Evolutionary conservation across 2,113 vertebrate species (phyloP).

Genomic region (Bombycilla garrulus): DNA sequence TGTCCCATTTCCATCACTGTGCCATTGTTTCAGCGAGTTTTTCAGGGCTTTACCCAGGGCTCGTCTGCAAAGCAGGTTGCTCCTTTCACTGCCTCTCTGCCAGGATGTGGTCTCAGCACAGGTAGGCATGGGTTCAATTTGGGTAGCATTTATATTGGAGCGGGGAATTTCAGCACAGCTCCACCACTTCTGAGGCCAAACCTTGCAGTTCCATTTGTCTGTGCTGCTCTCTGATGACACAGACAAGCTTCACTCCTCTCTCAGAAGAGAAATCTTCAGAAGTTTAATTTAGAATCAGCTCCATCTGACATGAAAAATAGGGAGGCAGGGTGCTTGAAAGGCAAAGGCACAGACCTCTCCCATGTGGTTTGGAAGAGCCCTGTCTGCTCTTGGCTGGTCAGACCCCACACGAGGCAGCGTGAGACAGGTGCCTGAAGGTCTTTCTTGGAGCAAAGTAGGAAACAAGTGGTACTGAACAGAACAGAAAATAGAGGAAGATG

Average conservation of each 20-base stretch:
- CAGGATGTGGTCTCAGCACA: neutral
- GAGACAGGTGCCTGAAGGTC: neutral
- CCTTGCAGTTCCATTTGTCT: neutral
- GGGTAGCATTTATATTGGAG: neutral
- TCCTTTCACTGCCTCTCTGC: neutral
- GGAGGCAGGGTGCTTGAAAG: neutral
- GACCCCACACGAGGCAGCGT: neutral
- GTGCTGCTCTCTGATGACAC: neutral
- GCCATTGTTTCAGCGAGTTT: neutral
- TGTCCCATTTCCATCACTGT: neutral
- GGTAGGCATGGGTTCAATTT: neutral
- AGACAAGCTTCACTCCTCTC: neutral
- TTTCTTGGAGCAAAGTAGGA: neutral
- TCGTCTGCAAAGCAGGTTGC: neutral
- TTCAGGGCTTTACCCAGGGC: neutral
- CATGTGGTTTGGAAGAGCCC: neutral
- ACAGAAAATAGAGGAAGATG: neutral
- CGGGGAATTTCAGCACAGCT: neutral
- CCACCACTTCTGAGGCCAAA: neutral
- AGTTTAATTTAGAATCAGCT: neutral
- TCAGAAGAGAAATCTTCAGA: neutral
- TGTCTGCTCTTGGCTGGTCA: neutral
- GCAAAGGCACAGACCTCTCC: neutral
- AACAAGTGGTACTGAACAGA: neutral
- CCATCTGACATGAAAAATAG: neutral